phyloP scores from a whole-genome alignment of 2,797 vertebrate species.

The Malurus splendens region DNA sequence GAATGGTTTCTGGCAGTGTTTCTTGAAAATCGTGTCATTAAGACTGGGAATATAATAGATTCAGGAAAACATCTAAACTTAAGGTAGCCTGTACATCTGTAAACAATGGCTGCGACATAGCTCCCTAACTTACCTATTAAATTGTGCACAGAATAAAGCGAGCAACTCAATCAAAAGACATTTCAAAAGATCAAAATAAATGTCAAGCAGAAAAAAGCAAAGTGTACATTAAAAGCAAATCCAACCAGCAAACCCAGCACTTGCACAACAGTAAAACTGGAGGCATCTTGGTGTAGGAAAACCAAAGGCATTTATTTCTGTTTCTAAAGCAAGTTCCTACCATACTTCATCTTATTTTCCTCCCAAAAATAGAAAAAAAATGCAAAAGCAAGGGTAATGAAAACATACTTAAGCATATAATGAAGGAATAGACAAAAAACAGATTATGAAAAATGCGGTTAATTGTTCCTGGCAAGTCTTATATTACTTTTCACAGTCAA shows the following conservation, averaged over 20 bases:
- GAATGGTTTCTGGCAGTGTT: neutral
- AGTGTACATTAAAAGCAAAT: neutral
- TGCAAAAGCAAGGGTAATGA: neutral
- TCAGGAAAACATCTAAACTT: neutral
- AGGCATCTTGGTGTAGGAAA: conserved; percentile 30
- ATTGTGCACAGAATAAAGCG: neutral
- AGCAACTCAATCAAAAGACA: neutral
- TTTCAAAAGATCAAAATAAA: neutral
- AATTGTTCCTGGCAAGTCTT: neutral
- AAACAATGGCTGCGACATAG: neutral
- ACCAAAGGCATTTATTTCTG: neutral
- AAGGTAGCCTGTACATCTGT: neutral
- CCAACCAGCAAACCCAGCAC: neutral
- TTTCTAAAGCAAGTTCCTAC: neutral
- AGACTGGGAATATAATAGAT: neutral
- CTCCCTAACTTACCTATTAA: neutral
- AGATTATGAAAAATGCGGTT: neutral
- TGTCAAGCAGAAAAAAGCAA: neutral
- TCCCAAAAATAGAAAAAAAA: neutral
- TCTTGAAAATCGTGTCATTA: neutral
- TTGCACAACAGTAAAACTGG: neutral
- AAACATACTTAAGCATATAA: neutral
- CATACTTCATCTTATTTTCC: neutral
- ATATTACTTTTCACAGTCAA: neutral
- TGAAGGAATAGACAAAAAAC: neutral